Evolutionary conservation across 1,140 invertebrate species (phyloP).

Genomic region (Lasioglossum albipes): DNA sequence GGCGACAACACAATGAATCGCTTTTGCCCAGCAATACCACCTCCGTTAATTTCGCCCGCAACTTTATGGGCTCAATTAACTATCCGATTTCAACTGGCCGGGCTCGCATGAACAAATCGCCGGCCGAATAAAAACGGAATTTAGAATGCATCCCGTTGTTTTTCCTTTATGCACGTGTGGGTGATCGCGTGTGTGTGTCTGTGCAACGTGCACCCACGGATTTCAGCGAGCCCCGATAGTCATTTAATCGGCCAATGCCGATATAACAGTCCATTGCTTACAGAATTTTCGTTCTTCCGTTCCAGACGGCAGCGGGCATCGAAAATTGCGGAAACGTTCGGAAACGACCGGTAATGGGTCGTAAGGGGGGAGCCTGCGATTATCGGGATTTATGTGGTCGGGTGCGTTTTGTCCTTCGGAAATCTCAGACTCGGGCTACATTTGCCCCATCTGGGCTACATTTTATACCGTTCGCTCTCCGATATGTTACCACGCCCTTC

Average conservation of each 20-base stretch:
- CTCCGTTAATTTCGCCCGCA: neutral
- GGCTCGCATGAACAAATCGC: neutral
- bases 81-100: neutral
- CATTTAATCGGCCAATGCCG: constrained; percentile 4
- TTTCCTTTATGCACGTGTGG: neutral
- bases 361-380: constrained; percentile 37
- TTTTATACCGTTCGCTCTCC: no score
- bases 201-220: no score
- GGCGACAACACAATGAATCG: no score
- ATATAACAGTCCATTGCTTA: constrained; percentile 25
- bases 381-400: constrained; percentile 40
- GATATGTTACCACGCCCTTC: no score
- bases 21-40: neutral
- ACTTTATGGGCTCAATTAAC: neutral
- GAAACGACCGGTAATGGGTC: constrained; percentile 41
- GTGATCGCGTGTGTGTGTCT: no score
- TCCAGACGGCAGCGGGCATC: neutral
- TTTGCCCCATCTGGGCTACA: no score
- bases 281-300: constrained; percentile 18
- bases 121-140: neutral
- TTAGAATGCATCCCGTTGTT: neutral
- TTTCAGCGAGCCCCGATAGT: neutral
- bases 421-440: neutral
- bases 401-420: constrained; percentile 24
- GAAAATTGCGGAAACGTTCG: constrained; percentile 20